Base-by-base conservation (phyloP, 2,888 invertebrate genomes). In the Napeogenes inachia region DNA sequence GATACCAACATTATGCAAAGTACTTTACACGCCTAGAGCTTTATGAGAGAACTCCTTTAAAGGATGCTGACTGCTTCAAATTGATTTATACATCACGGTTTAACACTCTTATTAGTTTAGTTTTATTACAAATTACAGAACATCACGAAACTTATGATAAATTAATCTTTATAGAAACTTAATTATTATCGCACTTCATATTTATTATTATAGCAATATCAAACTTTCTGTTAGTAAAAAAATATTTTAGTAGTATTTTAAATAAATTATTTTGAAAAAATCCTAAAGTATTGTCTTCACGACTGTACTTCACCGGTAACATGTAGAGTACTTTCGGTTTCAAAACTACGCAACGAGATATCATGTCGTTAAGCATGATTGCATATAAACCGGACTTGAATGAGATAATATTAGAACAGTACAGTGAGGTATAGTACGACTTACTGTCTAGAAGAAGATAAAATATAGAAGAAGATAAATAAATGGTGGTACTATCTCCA, bases 281-380 rank as follows among this genome's bases (percentile, higher is more conserved):
- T 30, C 4, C 10, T 30, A 50, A n/a, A 4, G 10, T 30, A 10
- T 68, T 62, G 63, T 62, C 47, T 59, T 32, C 45, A 1, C 38
- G 42, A 42, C 53, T 64, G 69, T 68, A 67, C 65, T 50, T 55
- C 74, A 38, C 45, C 30, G 50, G 47, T 73, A 78, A 75, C 75
- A 80, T 78, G 79, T 79, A 78, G 74, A 76, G 75, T 78, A 86
- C 87, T 87, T 85, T 87, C 86, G 81, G 81, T 87, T 87, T 86
- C 81, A 71, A 78, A 81, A 81, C 79, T 68, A 71, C 75, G 72
- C 75, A 73, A 68, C 62, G 61, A 62, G 68, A 75, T 75, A 73
- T 74, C 72, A 77, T 79, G 79, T 81, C 76, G 73, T 72, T 73
- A 78, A 76, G 75, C 47, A 30, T 50, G 50, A 50, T 50, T 30